Evolutionary conservation across 2,888 invertebrate species (phyloP), one percentile per base, ranked within the genome.

Genomic region (Psylliodes chrysocephalus): DNA sequence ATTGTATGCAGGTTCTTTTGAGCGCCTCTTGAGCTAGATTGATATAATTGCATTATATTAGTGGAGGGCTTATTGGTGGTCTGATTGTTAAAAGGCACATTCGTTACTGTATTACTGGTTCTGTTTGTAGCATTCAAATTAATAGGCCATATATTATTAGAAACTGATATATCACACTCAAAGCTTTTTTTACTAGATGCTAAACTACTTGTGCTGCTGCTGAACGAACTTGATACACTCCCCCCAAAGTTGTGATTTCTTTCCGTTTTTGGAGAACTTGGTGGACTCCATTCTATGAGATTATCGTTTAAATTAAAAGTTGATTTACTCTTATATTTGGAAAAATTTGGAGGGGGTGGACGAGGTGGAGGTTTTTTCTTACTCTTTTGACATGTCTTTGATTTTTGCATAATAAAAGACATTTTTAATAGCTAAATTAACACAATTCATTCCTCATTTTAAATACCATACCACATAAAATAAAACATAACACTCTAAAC

Each of bases 151-250:
- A 70, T 12, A 62, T 69, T 68, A 33, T 87, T 76, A 84, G 85
- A 33, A 84, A 79, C 70, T 82, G 82, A 67, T 28, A 67, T 22
- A 12, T 89, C 84, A 73, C 89, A 88, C 77, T 92, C 91, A 79
- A 91, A 92, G 78, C 93, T 93, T 83, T 93, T 93, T 80, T 94
- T 93, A 78, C 93, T 93, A 2, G 92, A 80, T 42, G 82, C 81
- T 68, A 87, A 83, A 75, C 87, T 87, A 74, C 85, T 87, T 73
- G 85, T 79, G 69, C 81, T 79, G 71, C 81, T 82, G 60, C 80
- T 82, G 64, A 78, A 80, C 10, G 81, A 81, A 72, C 81, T 81
- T 18, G 80, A 82, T 15, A 81, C 76, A 73, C 81, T 82, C 33
- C 82, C 82, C 18, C 79, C 78, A 66, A 80, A 80, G 33, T 71